Evolutionary conservation across 92 coral and sea anemone species (phyloP), one percentile per base, ranked within the genome.

Genomic region (Palythoa caribaeorum): DNA sequence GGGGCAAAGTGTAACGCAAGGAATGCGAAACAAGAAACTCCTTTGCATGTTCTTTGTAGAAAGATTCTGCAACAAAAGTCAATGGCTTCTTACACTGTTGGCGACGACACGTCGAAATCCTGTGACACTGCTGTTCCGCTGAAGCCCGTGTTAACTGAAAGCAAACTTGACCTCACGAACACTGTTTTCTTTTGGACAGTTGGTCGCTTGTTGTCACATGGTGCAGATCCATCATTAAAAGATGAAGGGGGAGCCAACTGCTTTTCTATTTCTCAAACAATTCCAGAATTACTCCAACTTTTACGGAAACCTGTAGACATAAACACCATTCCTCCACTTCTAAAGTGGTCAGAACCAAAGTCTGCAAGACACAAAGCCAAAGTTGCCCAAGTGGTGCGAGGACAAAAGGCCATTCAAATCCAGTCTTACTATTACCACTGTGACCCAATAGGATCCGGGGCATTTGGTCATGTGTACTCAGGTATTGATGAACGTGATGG

Each of bases 401-500:
- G 90, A 6, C 90, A 91, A 35, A 76, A 85, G 38, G 48, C 83
- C 12, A 17, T 59, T 15, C 39, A 35, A 37, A 78, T 80, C 15
- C 81, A 76, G 52, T 40, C 80, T 3, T 89, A 57, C 50, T 76
- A 85, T 69, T 89, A 78, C 54, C 87, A 92, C 54, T 72, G 38
- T 35, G 84, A 91, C 10, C 88, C 76, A 59, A 81, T 92, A 47
- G 91, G 84, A 13, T 52, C 65, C 6, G 94, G 94, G 7, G 83
- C 89, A 4, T 92, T 85, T 66, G 93, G 95, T 10, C 68, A 73
- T 39, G 88, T 92, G 37, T 92, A 71, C 79, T 87, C 87, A 15
- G 94, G 93, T 28, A 55, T 92, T 16, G 85, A 90, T 50, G 76
- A 76, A 38, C 76, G 85, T 16, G 90, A 92, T 40, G 94, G 94